Base-by-base conservation (phyloP, 2,888 invertebrate species). In the Agriopis leucophaearia region DNA sequence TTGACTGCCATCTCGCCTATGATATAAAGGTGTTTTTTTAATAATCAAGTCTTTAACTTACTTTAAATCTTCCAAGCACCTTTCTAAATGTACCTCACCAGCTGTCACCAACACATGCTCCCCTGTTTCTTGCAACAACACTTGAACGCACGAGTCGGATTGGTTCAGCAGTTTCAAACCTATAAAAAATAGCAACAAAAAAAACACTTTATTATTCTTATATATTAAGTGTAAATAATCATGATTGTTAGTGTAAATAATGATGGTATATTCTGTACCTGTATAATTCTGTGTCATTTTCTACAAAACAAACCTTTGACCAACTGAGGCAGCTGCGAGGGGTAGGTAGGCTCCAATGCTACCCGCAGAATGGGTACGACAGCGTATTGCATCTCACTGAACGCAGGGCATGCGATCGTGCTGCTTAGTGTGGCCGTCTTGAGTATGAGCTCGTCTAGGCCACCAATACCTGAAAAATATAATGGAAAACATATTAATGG, bases 31-130 rank as follows among this genome's bases (percentile, higher is more conserved):
- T 10, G 4, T 13, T 44, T 44, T 13, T 13, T 44, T 3, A 13
- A 13, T 44, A 13, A 44, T 2, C 42, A 44, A 48, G 6, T 5
- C 15, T 7, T 36, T 12, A 1, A 80, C 88, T 87, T 80, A 94
- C 95, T 95, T 96, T 61, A 99, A 94, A 92, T 99, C 99, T 83
- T 98, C 97, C 7, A 99, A 93, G 90, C 99, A 99, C 82, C 99
- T 96, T 84, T 99, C 98, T 61, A 99, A 95, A 89, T 99, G 99
- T 1, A 99, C 97, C 92, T 99, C 99, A 0, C 99, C 99, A 1
- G 99, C 97, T 0, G 99, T 99, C 2, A 98, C 96, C 40, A 99
- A 94, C 0, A 99, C 98, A 83, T 98, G 97, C 85, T 99, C 99
- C 0, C 99, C 99, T 0, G 97, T 98, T 82, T 99, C 98, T 88